Base-by-base conservation (phyloP, 2,797 vertebrate genomes). In the Brachyalestes nurse region DNA sequence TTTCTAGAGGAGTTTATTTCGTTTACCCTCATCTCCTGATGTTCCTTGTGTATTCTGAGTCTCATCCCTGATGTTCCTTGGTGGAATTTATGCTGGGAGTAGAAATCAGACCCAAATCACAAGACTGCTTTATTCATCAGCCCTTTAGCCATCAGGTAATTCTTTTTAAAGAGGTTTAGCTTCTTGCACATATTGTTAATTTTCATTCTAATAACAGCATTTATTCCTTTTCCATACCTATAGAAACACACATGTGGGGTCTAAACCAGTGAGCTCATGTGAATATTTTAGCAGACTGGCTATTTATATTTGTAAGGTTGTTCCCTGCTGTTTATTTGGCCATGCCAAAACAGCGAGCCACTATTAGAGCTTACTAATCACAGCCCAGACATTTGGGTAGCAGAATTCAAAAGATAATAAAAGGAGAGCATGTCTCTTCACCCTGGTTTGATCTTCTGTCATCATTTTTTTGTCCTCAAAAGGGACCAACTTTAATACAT, bases 401-500 rank as follows among this genome's bases (percentile, higher is more conserved):
- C 75, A 81, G 87, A 75, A 83, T 83, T 87, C 76, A 73, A 60
- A 84, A 45, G 42, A 45, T 45, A 9, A 89, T 91, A 94, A 93
- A 94, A 91, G 89, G 85, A 85, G 70, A 83, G 86, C 83, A 85
- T 67, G 84, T 86, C 87, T 87, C 83, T n/a, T 19, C 86, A 86
- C n/a, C n/a, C n/a, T n/a, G n/a, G n/a, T n/a, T n/a, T n/a, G n/a
- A n/a, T n/a, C n/a, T n/a, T n/a, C n/a, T n/a, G n/a, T n/a, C n/a
- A n/a, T n/a, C n/a, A n/a, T n/a, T n/a, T n/a, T n/a, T n/a, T n/a
- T n/a, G 91, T 90, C 86, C 42, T 13, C 57, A 19, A 17, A 14
- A 86, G 89, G 86, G 87, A 87, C 84, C 69, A 70, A 77, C 86
- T 71, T 82, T 14, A 77, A 82, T 93, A 94, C 92, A 92, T 95